These are phyloP conservation scores for Hippoglossus hippoglossus DNA, from an alignment of 2,797 vertebrate genomes.

Conservation along the genomic window DNA sequence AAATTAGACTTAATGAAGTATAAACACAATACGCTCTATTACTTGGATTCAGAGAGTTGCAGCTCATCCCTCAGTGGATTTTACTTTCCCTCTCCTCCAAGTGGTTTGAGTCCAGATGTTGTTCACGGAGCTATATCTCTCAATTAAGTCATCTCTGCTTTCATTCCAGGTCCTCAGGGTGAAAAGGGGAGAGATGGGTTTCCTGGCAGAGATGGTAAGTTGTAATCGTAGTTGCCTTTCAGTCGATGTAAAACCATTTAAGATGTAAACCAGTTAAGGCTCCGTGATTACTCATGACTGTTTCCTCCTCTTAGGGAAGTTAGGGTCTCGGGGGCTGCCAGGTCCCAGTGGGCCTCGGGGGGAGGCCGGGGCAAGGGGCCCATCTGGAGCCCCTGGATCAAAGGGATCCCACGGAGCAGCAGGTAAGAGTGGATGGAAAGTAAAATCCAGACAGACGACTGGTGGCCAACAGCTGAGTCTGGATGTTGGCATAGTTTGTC, in stretches of 20 bases:
- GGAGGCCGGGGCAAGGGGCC: slow-evolving; percentile 83
- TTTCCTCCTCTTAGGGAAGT: slow-evolving; percentile 81
- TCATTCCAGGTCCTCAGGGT: slow-evolving; percentile 82
- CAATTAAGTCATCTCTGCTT: slow-evolving; percentile 50
- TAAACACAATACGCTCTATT: slow-evolving; percentile 1
- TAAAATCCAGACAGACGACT: slow-evolving; percentile 1
- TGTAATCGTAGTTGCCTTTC: slow-evolving; percentile 37
- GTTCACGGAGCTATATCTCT: slow-evolving; percentile 22
- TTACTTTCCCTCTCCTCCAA: slow-evolving; percentile 11
- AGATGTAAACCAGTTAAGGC: slow-evolving; percentile 37
- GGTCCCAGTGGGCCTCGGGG: slow-evolving; percentile 87
- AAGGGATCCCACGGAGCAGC: slow-evolving; percentile 86
- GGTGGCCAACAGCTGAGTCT: slow-evolving; percentile 4
- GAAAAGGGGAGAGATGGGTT: slow-evolving; percentile 82
- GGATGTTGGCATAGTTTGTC: too few species aligned
- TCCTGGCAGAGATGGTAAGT: slow-evolving; percentile 82
- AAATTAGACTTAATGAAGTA: slow-evolving; percentile 6
- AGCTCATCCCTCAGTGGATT: slow-evolving; percentile 18
- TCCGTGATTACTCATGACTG: slow-evolving; percentile 57
- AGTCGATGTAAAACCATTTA: slow-evolving; percentile 31
- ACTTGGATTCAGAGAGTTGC: slow-evolving; percentile 17
- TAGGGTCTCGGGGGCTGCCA: slow-evolving; percentile 79
- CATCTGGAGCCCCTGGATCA: slow-evolving; percentile 82
- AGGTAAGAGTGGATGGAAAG: slow-evolving; percentile 80
- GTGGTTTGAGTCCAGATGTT: slow-evolving; percentile 15